These are phyloP conservation scores for Eptatretus burgeri DNA, from an alignment of 2,113 vertebrate genomes.

Conservation along the genomic window DNA sequence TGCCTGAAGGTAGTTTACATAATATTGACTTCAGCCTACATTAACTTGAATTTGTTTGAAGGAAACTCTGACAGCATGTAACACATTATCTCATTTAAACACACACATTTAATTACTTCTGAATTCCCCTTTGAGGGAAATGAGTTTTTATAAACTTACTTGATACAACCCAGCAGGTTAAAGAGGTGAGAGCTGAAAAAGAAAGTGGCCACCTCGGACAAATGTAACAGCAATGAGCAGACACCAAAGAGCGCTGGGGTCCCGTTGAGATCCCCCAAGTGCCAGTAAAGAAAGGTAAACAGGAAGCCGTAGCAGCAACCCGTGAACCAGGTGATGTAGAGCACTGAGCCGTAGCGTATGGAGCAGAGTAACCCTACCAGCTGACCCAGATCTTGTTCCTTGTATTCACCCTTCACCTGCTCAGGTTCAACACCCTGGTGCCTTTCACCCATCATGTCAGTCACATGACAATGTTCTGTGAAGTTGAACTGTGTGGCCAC, in stretches of 20 bases:
- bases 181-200: conserved; percentile 94
- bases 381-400: conserved; percentile 36
- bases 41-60: no score
- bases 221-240: conserved; percentile 62
- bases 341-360: conserved; percentile 56
- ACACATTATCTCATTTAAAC: no score
- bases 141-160: conserved; percentile 19
- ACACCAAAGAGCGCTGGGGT: conserved; percentile 74
- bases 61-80: no score
- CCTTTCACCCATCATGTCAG: no score
- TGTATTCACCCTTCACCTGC: no score
- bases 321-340: conserved; percentile 96
- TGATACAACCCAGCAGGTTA: conserved; percentile 70
- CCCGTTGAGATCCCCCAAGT: conserved; percentile 64
- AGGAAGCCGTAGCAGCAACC: conserved; percentile 90
- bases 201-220: conserved; percentile 65
- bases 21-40: no score
- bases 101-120: no score
- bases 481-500: conserved; percentile 79
- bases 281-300: conserved; percentile 94
- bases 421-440: no score
- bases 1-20: no score
- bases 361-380: conserved; percentile 54
- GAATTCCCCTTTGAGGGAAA: no score
- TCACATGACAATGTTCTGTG: conserved; percentile 14